Evolutionary conservation across 2,888 invertebrate species (phyloP), one percentile per base, ranked within the genome.

Genomic region (Acanthoscelides obtectus): DNA sequence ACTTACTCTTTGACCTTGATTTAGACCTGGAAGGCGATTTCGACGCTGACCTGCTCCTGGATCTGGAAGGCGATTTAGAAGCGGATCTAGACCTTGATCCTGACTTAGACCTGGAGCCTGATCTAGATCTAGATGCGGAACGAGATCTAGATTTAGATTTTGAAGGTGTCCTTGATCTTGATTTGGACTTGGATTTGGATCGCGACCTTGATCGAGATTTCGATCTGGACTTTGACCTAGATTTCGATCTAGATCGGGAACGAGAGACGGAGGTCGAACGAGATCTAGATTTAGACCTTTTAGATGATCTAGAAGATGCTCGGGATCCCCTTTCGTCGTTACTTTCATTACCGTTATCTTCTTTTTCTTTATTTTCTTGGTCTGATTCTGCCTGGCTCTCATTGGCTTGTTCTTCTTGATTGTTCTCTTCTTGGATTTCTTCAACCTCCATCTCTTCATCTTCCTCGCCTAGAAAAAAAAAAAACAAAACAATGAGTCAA

Each of bases 321-420:
- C 77, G 76, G 0, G 79, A 79, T n/a, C 76, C 73, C 20, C 68
- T 72, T 63, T 79, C 73, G 25, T 84, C 84, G 81, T 84, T 76
- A 78, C 78, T 80, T 66, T 81, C 81, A 64, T 79, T 79, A 72
- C 85, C 86, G 71, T 81, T 86, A 72, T 82, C 86, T 25, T 77
- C 78, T 65, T 86, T 84, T 64, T 80, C 79, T 67, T 80, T 79
- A 25, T 82, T 83, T 68, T 85, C 86, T 64, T 85, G 85, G 66
- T 87, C 87, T 72, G 85, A 85, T 76, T 87, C 87, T 69, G 82
- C 83, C 74, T 89, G 88, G 71, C 87, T 86, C 76, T 88, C 88
- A 8, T 89, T 77, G 65, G 84, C 84, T 68, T 71, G 74, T 17
- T 91, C 90, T 3, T 92, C 91, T n/a, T 90, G 90, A 75, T 90